Base-by-base conservation (phyloP, 2,888 invertebrate genomes). In the Notocelia uddmanniana region DNA sequence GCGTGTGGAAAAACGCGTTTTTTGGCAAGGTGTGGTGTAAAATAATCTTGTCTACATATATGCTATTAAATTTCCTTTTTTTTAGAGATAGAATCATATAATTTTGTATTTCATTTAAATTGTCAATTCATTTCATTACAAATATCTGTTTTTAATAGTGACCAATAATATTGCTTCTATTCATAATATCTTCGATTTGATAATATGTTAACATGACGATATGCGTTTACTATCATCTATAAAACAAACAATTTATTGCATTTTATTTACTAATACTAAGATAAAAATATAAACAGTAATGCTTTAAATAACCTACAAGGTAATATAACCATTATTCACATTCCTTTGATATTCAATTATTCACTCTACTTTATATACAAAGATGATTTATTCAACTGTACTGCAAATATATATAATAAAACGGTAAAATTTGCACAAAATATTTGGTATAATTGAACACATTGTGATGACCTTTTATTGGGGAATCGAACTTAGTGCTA, bases 361-460 rank as follows among this genome's bases (percentile, higher is more conserved):
- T 74, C 74, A 59, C 23, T 78, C 78, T 81, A 81, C 82, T 78
- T 80, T 83, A 84, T 86, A 82, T 85, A 86, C 85, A 86, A 79
- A 82, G 77, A 80, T 80, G 78, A 76, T 77, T 75, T 77, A 58
- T 74, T 80, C 79, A 72, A 83, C 81, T 82, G 79, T 79, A 81
- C 80, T 81, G 81, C 75, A 80, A 80, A 78, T n/a, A n/a, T n/a
- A 2, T 81, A 80, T 80, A 82, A 79, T 78, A 71, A 68, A 83
- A 80, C 79, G 79, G 81, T 83, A 84, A 79, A 83, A 81, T 77
- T 86, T 86, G 86, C 87, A 86, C 81, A 83, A 81, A 85, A 85
- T 88, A 90, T 92, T 92, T 92, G 91, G 91, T 91, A 88, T 86
- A 81, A 85, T 81, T 90, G 91, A 92, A 92, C 91, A 91, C 91